A percentile compares a stretch with the other conserved stretches of the same genome.
phyloP scores from a whole-genome alignment of 2,113 vertebrate genomes.

The Antechinus flavipes region DNA sequence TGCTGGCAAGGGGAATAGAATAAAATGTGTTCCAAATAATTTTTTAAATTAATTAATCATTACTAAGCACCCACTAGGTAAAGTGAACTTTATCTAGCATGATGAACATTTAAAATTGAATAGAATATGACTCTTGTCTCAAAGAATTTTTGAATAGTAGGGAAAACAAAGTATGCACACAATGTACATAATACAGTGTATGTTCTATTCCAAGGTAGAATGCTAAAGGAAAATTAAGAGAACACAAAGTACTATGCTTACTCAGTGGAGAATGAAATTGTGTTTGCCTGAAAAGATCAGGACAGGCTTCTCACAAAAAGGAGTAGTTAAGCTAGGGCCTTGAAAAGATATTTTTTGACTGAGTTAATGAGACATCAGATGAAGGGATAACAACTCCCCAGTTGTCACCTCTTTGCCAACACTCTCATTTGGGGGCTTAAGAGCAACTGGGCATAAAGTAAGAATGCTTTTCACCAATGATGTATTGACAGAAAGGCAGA shows the following conservation, averaged over 20 bases:
- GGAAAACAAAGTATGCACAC: not conserved
- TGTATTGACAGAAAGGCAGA: not conserved
- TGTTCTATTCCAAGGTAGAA: not conserved
- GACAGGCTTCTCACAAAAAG: not conserved
- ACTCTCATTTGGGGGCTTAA: not conserved
- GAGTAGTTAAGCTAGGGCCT: not conserved
- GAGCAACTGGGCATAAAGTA: not conserved
- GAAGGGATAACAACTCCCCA: not conserved
- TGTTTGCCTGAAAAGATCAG: not conserved
- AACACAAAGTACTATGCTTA: not conserved
- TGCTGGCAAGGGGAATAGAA: not conserved
- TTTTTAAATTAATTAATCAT: not conserved
- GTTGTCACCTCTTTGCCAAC: not conserved
- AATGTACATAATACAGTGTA: not conserved
- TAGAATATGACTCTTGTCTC: not conserved
- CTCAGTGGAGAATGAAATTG: not conserved
- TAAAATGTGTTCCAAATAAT: not conserved
- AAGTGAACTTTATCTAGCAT: not conserved
- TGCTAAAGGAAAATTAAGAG: not conserved
- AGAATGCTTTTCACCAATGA: not conserved
- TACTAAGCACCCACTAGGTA: not conserved
- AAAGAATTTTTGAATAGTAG: not conserved
- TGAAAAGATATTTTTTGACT: not conserved
- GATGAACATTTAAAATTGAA: not conserved
- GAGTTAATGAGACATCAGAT: not conserved